phyloP scores from a whole-genome alignment of 2,113 vertebrate species.

The Aptenodytes patagonicus region DNA sequence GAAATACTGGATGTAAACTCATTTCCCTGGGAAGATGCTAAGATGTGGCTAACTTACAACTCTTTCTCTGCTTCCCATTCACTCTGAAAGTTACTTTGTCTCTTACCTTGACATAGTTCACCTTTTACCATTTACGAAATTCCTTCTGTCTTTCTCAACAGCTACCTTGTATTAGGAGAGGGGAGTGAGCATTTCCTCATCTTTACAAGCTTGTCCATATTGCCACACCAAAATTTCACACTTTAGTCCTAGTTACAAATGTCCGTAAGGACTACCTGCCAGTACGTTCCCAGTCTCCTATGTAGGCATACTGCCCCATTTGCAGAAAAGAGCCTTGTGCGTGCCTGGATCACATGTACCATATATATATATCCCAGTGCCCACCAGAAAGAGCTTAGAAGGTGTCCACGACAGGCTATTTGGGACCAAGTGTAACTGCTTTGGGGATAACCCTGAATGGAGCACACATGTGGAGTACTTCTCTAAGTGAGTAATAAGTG shows the following conservation, averaged over 20 bases:
- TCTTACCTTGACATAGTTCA: not conserved
- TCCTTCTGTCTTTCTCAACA: not conserved
- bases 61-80: not conserved
- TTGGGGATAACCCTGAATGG: not conserved
- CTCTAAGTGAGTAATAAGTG: not conserved
- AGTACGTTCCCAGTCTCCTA: no score
- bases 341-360: not conserved
- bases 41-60: not conserved
- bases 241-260: not conserved
- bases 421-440: not conserved
- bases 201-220: not conserved
- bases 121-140: not conserved
- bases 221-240: not conserved
- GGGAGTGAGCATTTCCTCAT: not conserved
- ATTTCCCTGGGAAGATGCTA: not conserved
- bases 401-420: not conserved
- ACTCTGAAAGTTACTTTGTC: not conserved
- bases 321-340: not conserved
- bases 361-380: not conserved
- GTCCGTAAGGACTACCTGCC: not conserved
- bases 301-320: rapidly evolving
- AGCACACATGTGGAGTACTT: not conserved
- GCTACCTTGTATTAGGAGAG: not conserved
- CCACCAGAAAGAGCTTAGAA: not conserved
- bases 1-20: not conserved